phyloP scores from a whole-genome alignment of 2,797 vertebrate genomes.

The Muscicapa comitata region DNA sequence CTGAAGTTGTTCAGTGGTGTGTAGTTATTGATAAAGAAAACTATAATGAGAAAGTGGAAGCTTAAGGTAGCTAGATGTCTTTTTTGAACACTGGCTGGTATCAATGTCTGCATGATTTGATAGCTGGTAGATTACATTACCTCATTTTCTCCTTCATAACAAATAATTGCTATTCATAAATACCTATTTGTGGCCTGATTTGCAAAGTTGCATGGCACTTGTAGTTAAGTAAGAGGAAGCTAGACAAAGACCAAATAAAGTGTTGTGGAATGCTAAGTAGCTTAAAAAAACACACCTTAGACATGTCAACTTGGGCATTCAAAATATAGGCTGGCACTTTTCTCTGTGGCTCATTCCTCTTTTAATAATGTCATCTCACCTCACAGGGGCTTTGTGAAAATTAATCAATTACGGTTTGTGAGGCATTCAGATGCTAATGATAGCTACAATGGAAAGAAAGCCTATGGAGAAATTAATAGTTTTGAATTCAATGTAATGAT shows the following conservation, averaged over 20 bases:
- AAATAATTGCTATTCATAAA: background rate
- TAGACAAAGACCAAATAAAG: conserved; percentile 46
- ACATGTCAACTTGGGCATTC: conserved; percentile 50
- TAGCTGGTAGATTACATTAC: background rate
- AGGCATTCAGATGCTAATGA: conserved; percentile 67
- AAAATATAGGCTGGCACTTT: conserved; percentile 61
- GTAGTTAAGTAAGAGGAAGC: conserved; percentile 27
- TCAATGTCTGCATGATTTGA: background rate
- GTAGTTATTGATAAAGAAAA: background rate
- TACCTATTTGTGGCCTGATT: background rate
- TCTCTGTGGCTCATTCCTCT: conserved; percentile 46
- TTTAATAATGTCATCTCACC: conserved; percentile 65
- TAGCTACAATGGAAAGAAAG: conserved; percentile 64
- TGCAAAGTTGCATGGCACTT: background rate
- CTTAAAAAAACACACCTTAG: conserved; percentile 62
- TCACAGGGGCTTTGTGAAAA: conserved; percentile 65
- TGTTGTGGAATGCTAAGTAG: conserved; percentile 40
- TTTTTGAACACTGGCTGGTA: background rate
- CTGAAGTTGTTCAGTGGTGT: background rate
- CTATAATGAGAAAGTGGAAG: background rate
- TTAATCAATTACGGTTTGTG: conserved; percentile 65
- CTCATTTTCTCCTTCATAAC: background rate
- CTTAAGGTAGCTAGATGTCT: background rate
- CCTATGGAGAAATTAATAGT: conserved; percentile 69
- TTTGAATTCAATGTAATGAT: conserved; percentile 62